phyloP scores from a whole-genome alignment of 92 coral and sea anemone genomes.

The Zoanthus solanderi region DNA sequence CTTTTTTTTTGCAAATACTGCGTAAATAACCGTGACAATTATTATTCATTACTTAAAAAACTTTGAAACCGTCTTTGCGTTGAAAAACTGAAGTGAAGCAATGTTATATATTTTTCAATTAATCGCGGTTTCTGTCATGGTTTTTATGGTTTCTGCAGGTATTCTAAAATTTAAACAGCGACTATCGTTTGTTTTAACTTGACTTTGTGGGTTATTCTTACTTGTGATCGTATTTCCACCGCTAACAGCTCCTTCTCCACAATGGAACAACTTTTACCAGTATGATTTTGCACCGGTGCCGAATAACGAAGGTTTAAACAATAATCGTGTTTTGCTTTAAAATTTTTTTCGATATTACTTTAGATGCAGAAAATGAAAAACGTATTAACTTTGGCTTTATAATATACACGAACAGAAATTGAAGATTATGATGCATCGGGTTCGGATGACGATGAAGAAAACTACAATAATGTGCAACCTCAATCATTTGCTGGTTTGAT shows the following conservation, averaged over 20 bases:
- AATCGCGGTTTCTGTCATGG: neutral
- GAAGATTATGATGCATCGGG: constrained; percentile 22
- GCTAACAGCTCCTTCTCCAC: constrained; percentile 62
- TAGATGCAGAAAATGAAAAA: neutral
- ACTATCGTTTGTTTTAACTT: neutral
- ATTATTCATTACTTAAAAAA: too few species aligned
- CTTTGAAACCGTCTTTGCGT: too few species aligned
- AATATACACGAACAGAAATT: constrained; percentile 16
- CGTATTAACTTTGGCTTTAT: neutral
- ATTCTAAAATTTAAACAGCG: neutral
- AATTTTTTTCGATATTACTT: neutral
- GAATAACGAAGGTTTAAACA: constrained; percentile 67
- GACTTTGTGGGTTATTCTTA: neutral
- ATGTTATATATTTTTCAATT: constrained; percentile 7
- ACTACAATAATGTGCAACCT: neutral
- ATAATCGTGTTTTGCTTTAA: neutral
- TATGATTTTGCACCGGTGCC: constrained; percentile 60
- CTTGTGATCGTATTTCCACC: neutral
- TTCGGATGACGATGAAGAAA: constrained; percentile 8
- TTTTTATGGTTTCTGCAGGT: constrained; percentile 36
- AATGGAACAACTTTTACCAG: constrained; percentile 70
- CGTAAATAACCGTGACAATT: too few species aligned
- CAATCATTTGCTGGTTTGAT: constrained; percentile 6
- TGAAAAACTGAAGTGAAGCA: neutral
- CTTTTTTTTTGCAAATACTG: neutral